Base-by-base conservation (phyloP, 30 jellyfish, hydroid and myxozoan species). In the Turritopsis dohrnii region DNA sequence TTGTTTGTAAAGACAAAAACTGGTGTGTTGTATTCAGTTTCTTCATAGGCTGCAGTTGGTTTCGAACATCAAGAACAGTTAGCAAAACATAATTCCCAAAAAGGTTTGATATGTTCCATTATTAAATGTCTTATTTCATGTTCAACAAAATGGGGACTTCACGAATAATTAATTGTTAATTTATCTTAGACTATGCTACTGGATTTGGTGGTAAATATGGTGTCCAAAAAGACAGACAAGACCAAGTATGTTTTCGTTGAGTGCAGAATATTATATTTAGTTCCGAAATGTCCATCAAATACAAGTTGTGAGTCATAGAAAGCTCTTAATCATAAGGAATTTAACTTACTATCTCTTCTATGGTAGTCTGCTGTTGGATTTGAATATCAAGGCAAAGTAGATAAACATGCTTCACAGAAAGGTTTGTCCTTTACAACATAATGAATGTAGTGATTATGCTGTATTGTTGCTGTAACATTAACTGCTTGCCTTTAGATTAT, bases 131-230 rank as follows among this genome's bases (percentile, higher is more conserved):
- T 69, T 69, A 27, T 27, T 69, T 41, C 13, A 13, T 41, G 5
- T 41, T 41, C 13, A 3, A n/a, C n/a, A n/a, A n/a, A n/a, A n/a
- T n/a, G n/a, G n/a, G n/a, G n/a, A n/a, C n/a, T n/a, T n/a, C n/a
- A n/a, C 5, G 60, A 41, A 27, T 7, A 69, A 27, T 53, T 13
- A 28, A 27, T 26, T 66, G 28, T 21, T 53, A 54, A 23, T 41
- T 30, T 74, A 26, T 20, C 54, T 53, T 81, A 91, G 97, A 91
- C 79, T 88, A 91, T 79, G 83, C 97, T 18, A 65, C 88, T 71
- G 97, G 97, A 18, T 91, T 91, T 91, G 97, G 97, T 53, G 97
- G 97, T 28, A 88, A 85, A 75, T 92, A 84, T 84, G 98, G 98
- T 24, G 98, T 92, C 22, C 98, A 92, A 83, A 84, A 54, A 75